Evolutionary conservation across 2,888 invertebrate genomes (phyloP), one percentile per base, ranked within the genome.

Genomic region (Aplocera efformata): DNA sequence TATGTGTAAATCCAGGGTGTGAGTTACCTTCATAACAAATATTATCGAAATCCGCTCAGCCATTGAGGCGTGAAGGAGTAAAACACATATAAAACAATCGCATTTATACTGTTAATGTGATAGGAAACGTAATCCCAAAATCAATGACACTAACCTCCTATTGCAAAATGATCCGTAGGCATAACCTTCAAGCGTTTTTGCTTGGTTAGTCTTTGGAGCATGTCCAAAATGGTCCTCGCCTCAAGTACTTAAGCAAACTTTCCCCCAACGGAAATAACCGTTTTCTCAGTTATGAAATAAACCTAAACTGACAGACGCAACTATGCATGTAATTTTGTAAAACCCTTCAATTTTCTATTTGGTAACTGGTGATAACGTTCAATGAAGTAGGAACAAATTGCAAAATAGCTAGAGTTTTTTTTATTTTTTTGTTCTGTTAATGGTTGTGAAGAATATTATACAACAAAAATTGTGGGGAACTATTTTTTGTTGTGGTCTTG

Each of bases 251-350:
- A 65, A 5, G 13, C 13, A 3, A 56, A 59, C 71, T 76, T 78
- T 75, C 74, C 65, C 69, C 55, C 46, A 65, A 63, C 73, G 74
- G 78, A 79, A 75, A 77, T 56, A 54, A 59, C 49, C 60, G 64
- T 63, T 67, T 67, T 58, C 36, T 42, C 39, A 32, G 50, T 67
- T 64, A 60, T 61, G 68, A 72, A 68, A 68, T 64, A 60, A 60
- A 57, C 57, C 42, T 53, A 51, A 59, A 61, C 54, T 56, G 56
- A 59, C 63, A 48, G 36, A 53, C 60, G 58, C 56, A 53, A 56
- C 56, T 44, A 50, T 52, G 58, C 66, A 59, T 61, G 51, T 53
- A 34, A 62, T 59, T 60, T 54, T 39, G 51, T 49, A 52, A 58
- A 42, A 35, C 51, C 54, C 53, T 56, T 63, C 63, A 60, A 70